Percentiles rank a stretch among this genome's conserved stretches.
phyloP scores from a whole-genome alignment of 2,888 invertebrate species.

The Miltochrista miniata region DNA sequence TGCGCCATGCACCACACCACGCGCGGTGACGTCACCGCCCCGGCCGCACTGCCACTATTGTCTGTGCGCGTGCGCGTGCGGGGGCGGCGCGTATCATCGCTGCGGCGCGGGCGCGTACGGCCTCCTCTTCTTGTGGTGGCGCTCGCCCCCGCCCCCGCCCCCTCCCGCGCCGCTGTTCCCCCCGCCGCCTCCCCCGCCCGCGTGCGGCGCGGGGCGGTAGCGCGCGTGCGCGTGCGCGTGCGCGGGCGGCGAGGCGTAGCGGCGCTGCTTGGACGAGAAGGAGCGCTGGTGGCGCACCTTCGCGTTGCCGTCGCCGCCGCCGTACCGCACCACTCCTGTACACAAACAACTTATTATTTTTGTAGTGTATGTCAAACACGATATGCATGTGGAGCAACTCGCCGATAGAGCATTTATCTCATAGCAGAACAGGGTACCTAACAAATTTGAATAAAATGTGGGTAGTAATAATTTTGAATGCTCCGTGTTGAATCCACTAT shows the following conservation, averaged over 20 bases:
- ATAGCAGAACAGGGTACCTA: too few relatives aligned
- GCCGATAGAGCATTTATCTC: too few relatives aligned
- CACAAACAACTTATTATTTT: too few relatives aligned
- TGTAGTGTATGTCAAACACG: not conserved
- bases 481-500: too few relatives aligned
- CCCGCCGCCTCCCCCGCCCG: constrained; percentile 8
- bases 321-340: constrained; percentile 67
- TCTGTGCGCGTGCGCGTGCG: too few relatives aligned
- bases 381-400: not conserved
- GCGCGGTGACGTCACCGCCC: not conserved
- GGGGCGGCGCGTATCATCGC: constrained; percentile 46
- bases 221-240: constrained; percentile 13
- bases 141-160: constrained; percentile 14
- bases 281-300: constrained; percentile 44
- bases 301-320: constrained; percentile 24
- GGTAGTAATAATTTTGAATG: too few relatives aligned
- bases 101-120: constrained; percentile 53
- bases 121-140: constrained; percentile 57
- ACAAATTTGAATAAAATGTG: too few relatives aligned
- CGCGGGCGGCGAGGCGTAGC: constrained; percentile 38
- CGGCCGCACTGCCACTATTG: too few relatives aligned
- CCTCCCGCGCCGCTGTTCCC: not conserved
- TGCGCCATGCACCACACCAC: not conserved
- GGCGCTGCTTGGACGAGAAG: constrained; percentile 55
- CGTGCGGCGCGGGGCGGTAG: not conserved